Base-by-base conservation (phyloP, 37 sponge, comb jelly and placozoan species). In the Beroe forskalii region DNA sequence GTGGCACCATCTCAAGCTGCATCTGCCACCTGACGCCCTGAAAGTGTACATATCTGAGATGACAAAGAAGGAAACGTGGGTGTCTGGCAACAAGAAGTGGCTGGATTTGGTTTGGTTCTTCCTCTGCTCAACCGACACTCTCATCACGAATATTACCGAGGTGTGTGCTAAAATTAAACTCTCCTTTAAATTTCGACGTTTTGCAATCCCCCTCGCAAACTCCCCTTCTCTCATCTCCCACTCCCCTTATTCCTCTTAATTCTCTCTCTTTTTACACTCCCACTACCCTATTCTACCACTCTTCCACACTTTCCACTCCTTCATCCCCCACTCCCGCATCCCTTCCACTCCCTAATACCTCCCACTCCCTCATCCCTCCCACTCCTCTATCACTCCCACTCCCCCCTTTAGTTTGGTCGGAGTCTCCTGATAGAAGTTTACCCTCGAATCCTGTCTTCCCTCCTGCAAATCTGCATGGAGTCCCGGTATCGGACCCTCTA, bases 51-150 rank as follows among this genome's bases (percentile, higher is more conserved):
- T 69, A 28, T 12, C 33, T 69, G 72, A 69, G 72, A 69, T 69
- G 72, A 31, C 28, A 2, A 32, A 17, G 38, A 69, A 33, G 38
- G 72, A 69, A 9, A 69, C 37, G 1, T 69, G 72, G 72, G 19
- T 17, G 17, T 0, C 17, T 19, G 72, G 72, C 4, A 69, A 69
- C 72, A 69, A 69, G 72, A 69, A 69, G 32, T 69, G 72, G 72
- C 32, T 69, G 38, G 72, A 69, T 69, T 14, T 69, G 35, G 72
- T 69, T 37, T 69, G 72, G 72, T 69, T 69, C 72, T 14, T 69
- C 33, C 72, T 69, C 72, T 69, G 72, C 32, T 33, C 72, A 27
- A 69, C 72, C 8, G 38, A 69, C 17, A 69, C 72, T 69, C 38
- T 69, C 27, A 27, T 69, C 38, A 32, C 35, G 1, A 1, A 33